Percentiles rank a stretch among this genome's conserved stretches.
These are phyloP conservation scores for Drosophila biarmipes DNA, from an alignment of 1,140 invertebrate genomes.

Conservation along the genomic window DNA sequence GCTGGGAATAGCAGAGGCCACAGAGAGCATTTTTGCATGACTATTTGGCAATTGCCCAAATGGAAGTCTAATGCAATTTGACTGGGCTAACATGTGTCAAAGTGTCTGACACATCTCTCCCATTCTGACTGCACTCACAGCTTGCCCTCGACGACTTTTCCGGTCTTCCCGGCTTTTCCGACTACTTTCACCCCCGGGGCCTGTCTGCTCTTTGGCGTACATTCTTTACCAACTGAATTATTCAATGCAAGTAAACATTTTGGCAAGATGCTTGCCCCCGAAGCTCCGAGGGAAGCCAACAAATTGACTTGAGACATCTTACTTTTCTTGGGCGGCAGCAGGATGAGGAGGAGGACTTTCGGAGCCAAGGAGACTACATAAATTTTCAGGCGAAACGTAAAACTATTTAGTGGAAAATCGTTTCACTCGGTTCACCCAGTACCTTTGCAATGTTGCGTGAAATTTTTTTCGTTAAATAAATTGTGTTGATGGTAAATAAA, in stretches of 20 bases:
- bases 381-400: constrained; percentile 63
- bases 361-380: constrained; percentile 33
- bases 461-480: constrained; percentile 62
- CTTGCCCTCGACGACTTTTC: constrained; percentile 8
- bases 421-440: constrained; percentile 22
- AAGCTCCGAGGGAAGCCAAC: constrained; percentile 45
- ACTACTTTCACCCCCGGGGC: constrained; percentile 2
- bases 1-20: constrained; percentile 23
- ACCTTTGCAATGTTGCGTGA: constrained; percentile 36
- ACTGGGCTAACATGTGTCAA: constrained; percentile 59
- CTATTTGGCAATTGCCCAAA: constrained; percentile 48
- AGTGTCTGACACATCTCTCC: constrained; percentile 37
- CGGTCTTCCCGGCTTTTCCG: constrained; percentile 31
- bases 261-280: constrained; percentile 32
- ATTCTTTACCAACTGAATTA: constrained; percentile 45
- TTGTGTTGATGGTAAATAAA: constrained; percentile 60
- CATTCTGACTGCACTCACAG: constrained; percentile 47
- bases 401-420: constrained; percentile 74
- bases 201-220: constrained; percentile 23
- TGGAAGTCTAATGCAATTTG: constrained; percentile 56
- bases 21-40: constrained; percentile 6
- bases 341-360: neutral
- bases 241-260: constrained; percentile 68
- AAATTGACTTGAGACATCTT: constrained; percentile 70
- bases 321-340: constrained; percentile 2